phyloP scores from a whole-genome alignment of 1,140 invertebrate species.

The Neomicropteryx cornuta region DNA sequence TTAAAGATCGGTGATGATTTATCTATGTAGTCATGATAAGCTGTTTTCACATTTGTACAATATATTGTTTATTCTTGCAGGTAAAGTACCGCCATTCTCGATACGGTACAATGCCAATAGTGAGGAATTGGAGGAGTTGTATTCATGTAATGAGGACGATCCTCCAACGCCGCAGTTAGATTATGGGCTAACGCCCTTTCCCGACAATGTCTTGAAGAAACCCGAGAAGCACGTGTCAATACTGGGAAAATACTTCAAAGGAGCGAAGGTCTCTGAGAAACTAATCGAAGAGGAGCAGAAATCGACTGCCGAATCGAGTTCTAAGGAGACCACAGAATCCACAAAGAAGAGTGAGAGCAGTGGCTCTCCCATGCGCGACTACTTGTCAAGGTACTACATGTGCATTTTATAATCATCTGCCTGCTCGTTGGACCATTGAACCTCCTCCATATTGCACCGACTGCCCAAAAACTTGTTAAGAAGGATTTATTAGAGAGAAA shows the following conservation, averaged over 20 bases:
- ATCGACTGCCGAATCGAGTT: constrained; percentile 15
- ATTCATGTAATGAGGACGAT: constrained; percentile 49
- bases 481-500: too few species aligned
- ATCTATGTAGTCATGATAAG: too few species aligned
- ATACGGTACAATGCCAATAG: constrained; percentile 61
- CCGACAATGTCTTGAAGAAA: constrained; percentile 32
- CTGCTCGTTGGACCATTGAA: too few species aligned
- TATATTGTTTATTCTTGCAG: constrained; percentile 30
- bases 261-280: constrained; percentile 33
- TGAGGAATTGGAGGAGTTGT: constrained; percentile 57
- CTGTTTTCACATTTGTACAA: too few species aligned
- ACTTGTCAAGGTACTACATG: too few species aligned
- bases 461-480: too few species aligned
- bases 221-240: constrained; percentile 31
- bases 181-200: constrained; percentile 17
- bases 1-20: too few species aligned
- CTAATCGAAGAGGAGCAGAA: constrained; percentile 27
- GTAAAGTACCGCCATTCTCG: constrained; percentile 51
- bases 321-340: constrained; percentile 7
- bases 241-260: constrained; percentile 39
- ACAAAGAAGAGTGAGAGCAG: constrained; percentile 30
- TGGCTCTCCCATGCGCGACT: constrained; percentile 39
- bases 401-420: too few species aligned
- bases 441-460: too few species aligned
- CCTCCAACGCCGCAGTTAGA: constrained; percentile 37